Base-by-base conservation (phyloP, 2,888 invertebrate genomes). In the Laothoe populi region DNA sequence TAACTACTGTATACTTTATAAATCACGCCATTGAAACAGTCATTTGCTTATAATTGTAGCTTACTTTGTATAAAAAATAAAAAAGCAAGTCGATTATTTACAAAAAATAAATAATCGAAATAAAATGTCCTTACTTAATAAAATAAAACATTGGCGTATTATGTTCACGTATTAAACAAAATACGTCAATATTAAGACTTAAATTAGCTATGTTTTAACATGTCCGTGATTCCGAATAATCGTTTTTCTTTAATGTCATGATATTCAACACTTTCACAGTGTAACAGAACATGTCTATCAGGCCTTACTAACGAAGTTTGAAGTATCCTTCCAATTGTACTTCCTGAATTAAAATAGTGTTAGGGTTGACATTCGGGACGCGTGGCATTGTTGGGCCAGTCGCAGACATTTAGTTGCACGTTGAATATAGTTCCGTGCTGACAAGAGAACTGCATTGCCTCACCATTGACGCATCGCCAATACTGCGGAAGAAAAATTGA, bases 391-490 rank as follows among this genome's bases (percentile, higher is more conserved):
- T 93, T 93, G 0, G 96, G 96, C 97, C 97, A 98, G 83, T 97
- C 97, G 82, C 98, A 98, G 16, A 96, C 94, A 74, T 95, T 94
- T 48, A 93, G 92, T 26, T 93, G 86, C 0, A 94, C 94, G 77
- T 97, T 96, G 93, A 96, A 98, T 3, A 96, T 95, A 0, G 96
- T 95, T 24, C 96, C 96, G 0, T 94, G 91, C 68, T 95, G 94
- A 78, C 98, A 98, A 13, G 94, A 92, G 79, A 96, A 96, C 71
- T 95, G 94, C 58, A 95, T 88, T 3, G 96, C 95, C 77, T 95
- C 95, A 4, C 96, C 97, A 81, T 97, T 95, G 23, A 96, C 96
- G 81, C 98, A 98, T 65, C 97, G 95, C 91, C 96, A 97, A 77
- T 97, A 98, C 97, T 97, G 88, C n/a, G 48, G 59, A 77, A 79